Percentiles rank a stretch among this genome's conserved stretches.
Conservation (phyloP, 2,113 vertebrate genomes). For the Lasiurus cinereus region DNA sequence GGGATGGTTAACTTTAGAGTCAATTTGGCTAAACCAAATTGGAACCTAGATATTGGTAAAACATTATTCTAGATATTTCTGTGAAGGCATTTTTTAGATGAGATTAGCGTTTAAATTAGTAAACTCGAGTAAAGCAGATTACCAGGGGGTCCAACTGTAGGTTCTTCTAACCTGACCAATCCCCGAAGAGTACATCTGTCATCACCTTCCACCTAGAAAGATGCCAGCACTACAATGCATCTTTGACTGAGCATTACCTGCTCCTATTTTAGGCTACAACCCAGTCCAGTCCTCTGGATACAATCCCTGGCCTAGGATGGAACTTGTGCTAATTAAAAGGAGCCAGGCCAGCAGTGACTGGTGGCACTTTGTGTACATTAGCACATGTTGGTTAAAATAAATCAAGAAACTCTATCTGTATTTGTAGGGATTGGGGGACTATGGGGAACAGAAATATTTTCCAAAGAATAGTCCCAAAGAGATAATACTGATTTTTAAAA, state of each 20-base stretch:
- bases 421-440: not conserved
- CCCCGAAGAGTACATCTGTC: not conserved
- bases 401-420: not conserved
- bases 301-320: not conserved
- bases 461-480: not conserved
- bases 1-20: not conserved
- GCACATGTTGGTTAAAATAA: not conserved
- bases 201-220: not conserved
- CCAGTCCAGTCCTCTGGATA: not conserved
- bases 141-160: not conserved
- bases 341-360: not conserved
- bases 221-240: no score
- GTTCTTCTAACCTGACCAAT: not conserved
- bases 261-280: not conserved
- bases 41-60: not conserved
- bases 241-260: no score
- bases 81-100: not conserved
- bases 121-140: not conserved
- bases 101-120: slow-evolving; percentile 37
- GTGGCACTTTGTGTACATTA: not conserved
- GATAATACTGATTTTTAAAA: not conserved
- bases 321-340: not conserved
- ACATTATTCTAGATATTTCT: slow-evolving; percentile 12
- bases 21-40: not conserved
- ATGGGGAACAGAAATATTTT: not conserved